Base-by-base conservation (phyloP, 2,888 invertebrate genomes). In the Drosophila macrospina region DNA sequence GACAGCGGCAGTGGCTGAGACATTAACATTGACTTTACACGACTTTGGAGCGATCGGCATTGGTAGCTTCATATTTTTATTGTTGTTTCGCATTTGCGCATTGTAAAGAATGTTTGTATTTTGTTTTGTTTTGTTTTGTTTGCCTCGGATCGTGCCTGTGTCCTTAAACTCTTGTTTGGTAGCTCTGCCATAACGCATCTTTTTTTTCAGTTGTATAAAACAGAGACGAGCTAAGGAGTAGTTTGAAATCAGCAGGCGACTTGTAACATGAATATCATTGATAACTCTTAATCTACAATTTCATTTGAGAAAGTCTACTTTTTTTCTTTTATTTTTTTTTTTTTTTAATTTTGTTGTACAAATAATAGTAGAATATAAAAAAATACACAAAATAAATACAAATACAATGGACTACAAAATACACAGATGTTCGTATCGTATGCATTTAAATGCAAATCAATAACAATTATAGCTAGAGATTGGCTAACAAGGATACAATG, bases 21-120 rank as follows among this genome's bases (percentile, higher is more conserved):
- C 89, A 90, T 90, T 90, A 91, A 90, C 91, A 90, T 90, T 90
- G 90, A 88, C 88, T 91, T 90, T 85, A 90, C 90, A 90, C 89
- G 90, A 90, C 90, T 90, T 80, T 71, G 79, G 69, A 75, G 79
- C 85, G 75, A 81, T 78, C 71, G 83, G 83, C 86, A 62, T 85
- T 62, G 74, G 86, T 76, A 88, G 81, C 86, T 77, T 81, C 89
- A 90, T 89, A 90, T 89, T 89, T 90, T 89, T 88, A 88, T 88
- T 89, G 85, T 88, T 86, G 81, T 75, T 85, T 74, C 85, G 74
- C 79, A 81, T 86, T 86, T 85, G 74, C 69, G 84, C 82, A 81
- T 75, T 75, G 74, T 80, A 82, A 86, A 83, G 86, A 75, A 78
- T 86, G 64, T 77, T 79, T 70, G 61, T 66, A 60, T 69, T 39